Evolutionary conservation across 2,888 invertebrate species (phyloP).

Genomic region (Petrolisthes manimaculis): DNA sequence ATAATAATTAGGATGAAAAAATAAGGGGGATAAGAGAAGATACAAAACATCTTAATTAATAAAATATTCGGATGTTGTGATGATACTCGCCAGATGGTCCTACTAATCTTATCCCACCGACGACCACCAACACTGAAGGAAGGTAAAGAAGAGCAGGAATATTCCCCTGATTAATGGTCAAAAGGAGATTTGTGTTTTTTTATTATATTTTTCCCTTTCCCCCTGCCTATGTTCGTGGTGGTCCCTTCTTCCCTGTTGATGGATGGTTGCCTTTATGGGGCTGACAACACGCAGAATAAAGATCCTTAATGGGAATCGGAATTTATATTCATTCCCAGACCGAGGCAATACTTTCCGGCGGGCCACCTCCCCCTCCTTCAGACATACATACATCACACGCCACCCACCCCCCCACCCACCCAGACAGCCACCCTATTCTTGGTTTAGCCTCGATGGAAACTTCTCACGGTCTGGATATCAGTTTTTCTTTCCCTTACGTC

Average conservation of each 20-base stretch:
- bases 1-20: neutral
- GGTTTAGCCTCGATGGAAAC: too few relatives aligned
- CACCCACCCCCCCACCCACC: too few relatives aligned
- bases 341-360: neutral
- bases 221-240: neutral
- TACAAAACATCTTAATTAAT: neutral
- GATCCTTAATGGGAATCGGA: conserved; percentile 16
- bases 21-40: too few relatives aligned
- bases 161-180: neutral
- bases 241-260: conserved; percentile 8
- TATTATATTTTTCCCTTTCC: neutral
- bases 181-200: neutral
- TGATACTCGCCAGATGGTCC: neutral
- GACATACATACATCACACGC: too few relatives aligned
- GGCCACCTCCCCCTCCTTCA: neutral
- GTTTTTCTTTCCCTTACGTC: too few relatives aligned
- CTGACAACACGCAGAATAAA: conserved; percentile 30
- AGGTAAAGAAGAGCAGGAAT: conserved; percentile 12
- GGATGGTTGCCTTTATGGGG: conserved; percentile 20
- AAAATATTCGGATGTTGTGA: neutral
- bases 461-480: too few relatives aligned
- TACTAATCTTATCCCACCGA: neutral
- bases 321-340: conserved; percentile 15
- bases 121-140: neutral
- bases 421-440: too few relatives aligned